phyloP scores from a whole-genome alignment of 1,140 invertebrate species.

The Macrocentrus cingulum region DNA sequence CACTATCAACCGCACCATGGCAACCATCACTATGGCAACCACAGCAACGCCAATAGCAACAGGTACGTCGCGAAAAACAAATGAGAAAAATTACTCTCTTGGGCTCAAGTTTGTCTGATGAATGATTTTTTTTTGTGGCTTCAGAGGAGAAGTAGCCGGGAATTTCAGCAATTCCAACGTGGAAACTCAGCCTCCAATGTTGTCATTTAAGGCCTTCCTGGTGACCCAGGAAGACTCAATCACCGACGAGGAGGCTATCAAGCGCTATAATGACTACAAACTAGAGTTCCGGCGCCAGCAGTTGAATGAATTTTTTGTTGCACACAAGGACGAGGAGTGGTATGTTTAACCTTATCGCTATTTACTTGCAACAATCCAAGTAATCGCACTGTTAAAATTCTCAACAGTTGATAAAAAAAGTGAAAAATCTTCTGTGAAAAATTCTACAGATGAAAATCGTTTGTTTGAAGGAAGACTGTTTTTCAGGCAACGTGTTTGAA shows the following conservation, averaged over 20 bases:
- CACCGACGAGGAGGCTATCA: slow-evolving; percentile 94
- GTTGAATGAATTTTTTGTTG: slow-evolving; percentile 97
- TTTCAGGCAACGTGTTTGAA: no score
- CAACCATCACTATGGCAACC: slow-evolving; percentile 62
- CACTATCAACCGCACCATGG: slow-evolving; percentile 56
- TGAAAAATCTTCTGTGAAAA: no score
- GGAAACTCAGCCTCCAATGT: slow-evolving; percentile 88
- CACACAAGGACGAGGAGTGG: slow-evolving; percentile 99
- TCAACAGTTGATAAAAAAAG: no score
- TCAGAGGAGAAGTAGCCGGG: slow-evolving; percentile 42
- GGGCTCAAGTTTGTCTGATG: no score
- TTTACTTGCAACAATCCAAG: no score
- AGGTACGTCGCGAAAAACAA: slow-evolving; percentile 41
- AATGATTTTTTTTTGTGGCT: slow-evolving; percentile 3
- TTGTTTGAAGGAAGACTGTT: no score
- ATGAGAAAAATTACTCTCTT: background rate
- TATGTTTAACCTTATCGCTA: no score
- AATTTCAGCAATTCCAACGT: slow-evolving; percentile 58
- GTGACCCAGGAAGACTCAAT: slow-evolving; percentile 96
- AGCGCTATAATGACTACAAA: slow-evolving; percentile 99
- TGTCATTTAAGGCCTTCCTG: slow-evolving; percentile 96
- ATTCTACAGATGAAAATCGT: no score
- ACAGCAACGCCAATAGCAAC: slow-evolving; percentile 54
- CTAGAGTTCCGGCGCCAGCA: slow-evolving; percentile 94
- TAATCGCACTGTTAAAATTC: background rate